These are phyloP conservation scores for Lacerta viridis DNA, from an alignment of 2,797 vertebrate genomes.

Conservation along the genomic window DNA sequence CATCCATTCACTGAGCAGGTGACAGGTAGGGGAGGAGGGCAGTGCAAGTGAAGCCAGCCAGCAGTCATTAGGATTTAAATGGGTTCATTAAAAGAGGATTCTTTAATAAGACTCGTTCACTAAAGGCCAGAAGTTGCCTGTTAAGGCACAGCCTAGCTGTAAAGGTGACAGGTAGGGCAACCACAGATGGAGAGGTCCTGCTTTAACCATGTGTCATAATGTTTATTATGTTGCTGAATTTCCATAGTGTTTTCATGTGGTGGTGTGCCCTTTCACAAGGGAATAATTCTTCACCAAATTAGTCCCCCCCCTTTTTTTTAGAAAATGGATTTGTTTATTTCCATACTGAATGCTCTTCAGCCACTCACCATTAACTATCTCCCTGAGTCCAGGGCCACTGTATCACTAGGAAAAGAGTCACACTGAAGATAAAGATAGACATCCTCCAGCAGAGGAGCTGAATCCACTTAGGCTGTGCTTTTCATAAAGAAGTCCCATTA, in stretches of 20 bases:
- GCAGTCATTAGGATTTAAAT: conserved; percentile 23
- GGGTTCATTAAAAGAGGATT: conserved; percentile 29
- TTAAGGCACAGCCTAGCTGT: neutral
- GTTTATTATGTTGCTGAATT: neutral
- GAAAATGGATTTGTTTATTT: no score
- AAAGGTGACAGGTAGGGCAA: conserved; percentile 17
- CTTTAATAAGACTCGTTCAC: conserved; percentile 20
- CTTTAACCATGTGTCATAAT: neutral
- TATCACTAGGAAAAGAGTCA: neutral
- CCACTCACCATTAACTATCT: neutral
- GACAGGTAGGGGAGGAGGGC: conserved; percentile 17
- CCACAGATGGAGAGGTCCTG: neutral
- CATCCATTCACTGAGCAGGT: conserved; percentile 5
- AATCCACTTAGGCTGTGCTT: no score
- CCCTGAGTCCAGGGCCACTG: neutral
- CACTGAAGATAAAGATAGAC: neutral
- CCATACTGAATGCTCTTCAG: neutral
- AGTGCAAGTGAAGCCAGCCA: conserved; percentile 10
- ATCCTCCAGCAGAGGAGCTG: neutral
- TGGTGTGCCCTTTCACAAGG: neutral
- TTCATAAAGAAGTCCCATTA: neutral
- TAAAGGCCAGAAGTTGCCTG: conserved; percentile 10
- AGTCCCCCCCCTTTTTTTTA: no score
- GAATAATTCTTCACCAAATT: neutral
- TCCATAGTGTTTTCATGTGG: neutral